These are phyloP conservation scores for Numenius arquata DNA, from an alignment of 2,113 vertebrate genomes.

Conservation along the genomic window DNA sequence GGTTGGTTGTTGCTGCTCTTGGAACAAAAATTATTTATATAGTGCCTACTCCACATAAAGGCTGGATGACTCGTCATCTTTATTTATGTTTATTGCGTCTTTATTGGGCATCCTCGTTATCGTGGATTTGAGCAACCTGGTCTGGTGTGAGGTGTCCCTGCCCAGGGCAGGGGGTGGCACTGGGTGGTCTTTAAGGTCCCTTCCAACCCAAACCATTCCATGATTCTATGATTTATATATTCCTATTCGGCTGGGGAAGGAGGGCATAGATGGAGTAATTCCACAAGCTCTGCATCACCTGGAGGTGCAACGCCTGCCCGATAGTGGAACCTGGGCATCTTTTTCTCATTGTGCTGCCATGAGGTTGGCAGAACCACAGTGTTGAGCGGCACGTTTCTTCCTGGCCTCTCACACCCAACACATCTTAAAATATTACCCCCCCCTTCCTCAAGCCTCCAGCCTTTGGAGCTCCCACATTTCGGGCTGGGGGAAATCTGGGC, in stretches of 20 bases:
- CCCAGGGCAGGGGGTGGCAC: no score
- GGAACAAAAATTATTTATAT: background rate
- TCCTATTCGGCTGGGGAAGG: background rate
- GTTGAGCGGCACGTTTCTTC: background rate
- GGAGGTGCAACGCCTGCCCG: background rate
- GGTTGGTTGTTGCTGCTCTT: background rate
- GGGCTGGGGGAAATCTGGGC: conserved; percentile 41
- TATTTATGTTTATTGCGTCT: background rate
- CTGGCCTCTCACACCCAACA: background rate
- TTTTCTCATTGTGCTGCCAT: background rate
- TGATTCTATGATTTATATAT: no score
- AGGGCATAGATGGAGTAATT: background rate
- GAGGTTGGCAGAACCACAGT: background rate
- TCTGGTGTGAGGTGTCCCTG: no score
- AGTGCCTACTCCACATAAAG: background rate
- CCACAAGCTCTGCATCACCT: background rate
- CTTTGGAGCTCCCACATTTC: background rate
- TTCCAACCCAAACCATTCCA: no score
- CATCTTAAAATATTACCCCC: background rate
- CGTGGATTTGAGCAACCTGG: background rate
- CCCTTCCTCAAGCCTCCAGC: background rate
- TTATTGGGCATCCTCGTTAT: background rate
- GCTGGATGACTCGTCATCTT: background rate
- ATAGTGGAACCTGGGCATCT: background rate
- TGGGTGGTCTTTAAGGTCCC: no score